A percentile compares a stretch with the other conserved stretches of the same genome.
These are phyloP conservation scores for Hydrolagus affinis DNA, from an alignment of 2,113 vertebrate species.

Conservation along the genomic window DNA sequence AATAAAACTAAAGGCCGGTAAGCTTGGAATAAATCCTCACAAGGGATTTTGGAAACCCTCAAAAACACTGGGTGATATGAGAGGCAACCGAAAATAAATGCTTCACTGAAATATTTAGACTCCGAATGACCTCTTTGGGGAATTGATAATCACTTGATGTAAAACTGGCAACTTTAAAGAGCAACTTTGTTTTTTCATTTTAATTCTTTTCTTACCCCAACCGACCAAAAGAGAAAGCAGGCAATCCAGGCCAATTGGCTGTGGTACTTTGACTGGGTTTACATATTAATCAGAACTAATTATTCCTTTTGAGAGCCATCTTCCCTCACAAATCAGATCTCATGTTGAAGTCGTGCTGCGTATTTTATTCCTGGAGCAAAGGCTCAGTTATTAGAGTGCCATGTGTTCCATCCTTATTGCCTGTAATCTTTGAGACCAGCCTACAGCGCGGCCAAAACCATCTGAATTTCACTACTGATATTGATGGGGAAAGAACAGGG, in stretches of 20 bases:
- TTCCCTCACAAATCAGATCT: no score
- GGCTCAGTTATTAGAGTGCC: no score
- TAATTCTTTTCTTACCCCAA: constrained; percentile 16
- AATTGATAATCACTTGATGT: not conserved
- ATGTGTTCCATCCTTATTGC: no score
- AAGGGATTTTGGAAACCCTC: not conserved
- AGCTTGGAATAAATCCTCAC: not conserved
- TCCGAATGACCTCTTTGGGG: constrained; percentile 18
- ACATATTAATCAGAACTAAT: constrained; percentile 6
- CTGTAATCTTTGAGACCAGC: no score
- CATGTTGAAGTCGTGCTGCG: no score
- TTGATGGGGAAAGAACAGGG: no score
- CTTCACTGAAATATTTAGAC: not conserved
- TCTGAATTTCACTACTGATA: no score
- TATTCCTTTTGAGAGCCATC: not conserved
- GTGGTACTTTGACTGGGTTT: constrained; percentile 1
- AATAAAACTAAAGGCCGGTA: not conserved
- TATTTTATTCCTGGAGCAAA: no score
- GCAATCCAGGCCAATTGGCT: not conserved
- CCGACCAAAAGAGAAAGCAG: not conserved
- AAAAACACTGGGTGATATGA: not conserved
- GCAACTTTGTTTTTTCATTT: not conserved
- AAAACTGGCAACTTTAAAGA: not conserved
- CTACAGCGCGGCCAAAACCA: no score
- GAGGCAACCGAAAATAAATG: not conserved